These are phyloP conservation scores for Heliothis subflexa DNA, from an alignment of 1,140 invertebrate species.

Conservation along the genomic window DNA sequence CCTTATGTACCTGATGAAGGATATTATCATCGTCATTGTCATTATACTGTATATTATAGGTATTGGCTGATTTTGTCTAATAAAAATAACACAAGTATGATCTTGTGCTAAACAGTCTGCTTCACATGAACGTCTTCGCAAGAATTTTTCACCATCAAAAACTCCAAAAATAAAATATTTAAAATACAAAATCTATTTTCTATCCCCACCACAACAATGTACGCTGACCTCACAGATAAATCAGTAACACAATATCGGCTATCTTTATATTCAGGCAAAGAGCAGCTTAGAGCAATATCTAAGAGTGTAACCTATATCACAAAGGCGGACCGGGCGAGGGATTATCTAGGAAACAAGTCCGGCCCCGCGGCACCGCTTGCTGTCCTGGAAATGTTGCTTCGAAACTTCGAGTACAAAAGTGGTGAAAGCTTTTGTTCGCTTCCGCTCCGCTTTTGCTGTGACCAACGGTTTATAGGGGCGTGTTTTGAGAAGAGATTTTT, in stretches of 20 bases:
- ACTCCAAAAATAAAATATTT: no score
- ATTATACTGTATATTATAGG: no score
- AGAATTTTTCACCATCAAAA: no score
- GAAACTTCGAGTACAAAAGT: background rate
- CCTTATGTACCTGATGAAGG: no score
- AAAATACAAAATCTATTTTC: background rate
- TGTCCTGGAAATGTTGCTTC: constrained; percentile 9
- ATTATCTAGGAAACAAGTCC: constrained; percentile 26
- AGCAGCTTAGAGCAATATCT: constrained; percentile 1
- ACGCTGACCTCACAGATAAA: background rate
- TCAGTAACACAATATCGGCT: background rate
- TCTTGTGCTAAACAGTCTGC: no score
- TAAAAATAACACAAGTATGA: no score
- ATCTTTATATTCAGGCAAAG: constrained; percentile 18
- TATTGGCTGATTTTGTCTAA: no score
- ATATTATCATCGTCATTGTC: no score
- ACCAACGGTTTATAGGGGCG: background rate
- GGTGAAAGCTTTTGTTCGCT: constrained; percentile 7
- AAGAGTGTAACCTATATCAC: constrained; percentile 21
- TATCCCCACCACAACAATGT: background rate
- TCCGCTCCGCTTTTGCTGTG: constrained; percentile 7
- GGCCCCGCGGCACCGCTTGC: background rate
- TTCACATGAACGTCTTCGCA: no score
- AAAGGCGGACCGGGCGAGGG: constrained; percentile 8
- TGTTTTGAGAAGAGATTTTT: background rate